phyloP scores from a whole-genome alignment of 2,888 invertebrate genomes.

The Philereme transversata region DNA sequence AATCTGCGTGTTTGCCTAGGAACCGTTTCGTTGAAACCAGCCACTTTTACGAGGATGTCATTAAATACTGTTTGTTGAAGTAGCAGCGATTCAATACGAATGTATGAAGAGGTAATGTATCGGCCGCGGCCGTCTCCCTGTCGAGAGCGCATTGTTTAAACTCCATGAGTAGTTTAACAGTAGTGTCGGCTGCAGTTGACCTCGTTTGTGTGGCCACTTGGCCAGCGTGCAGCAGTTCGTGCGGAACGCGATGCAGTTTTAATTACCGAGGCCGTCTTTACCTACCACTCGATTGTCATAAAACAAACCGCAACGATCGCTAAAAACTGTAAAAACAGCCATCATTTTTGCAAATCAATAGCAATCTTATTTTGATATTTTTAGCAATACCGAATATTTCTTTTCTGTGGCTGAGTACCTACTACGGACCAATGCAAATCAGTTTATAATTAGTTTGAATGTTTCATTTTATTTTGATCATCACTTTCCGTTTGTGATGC shows the following conservation, averaged over 20 bases:
- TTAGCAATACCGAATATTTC: no score
- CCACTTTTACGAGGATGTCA: conserved; percentile 57
- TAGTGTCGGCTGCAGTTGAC: conserved; percentile 55
- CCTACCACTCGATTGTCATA: conserved; percentile 48
- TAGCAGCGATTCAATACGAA: conserved; percentile 43
- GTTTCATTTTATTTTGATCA: conserved; percentile 10
- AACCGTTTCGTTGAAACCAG: conserved; percentile 66
- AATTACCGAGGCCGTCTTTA: conserved; percentile 61
- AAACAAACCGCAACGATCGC: conserved; percentile 22
- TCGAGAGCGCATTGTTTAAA: conserved; percentile 49
- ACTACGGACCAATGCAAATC: conserved; percentile 12
- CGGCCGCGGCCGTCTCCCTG: conserved; percentile 42
- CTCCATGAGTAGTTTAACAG: conserved; percentile 49
- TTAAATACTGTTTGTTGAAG: conserved; percentile 56
- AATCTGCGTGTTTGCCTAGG: conserved; percentile 78
- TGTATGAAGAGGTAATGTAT: conserved; percentile 47
- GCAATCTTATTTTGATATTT: no score
- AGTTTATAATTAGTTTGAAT: conserved; percentile 12
- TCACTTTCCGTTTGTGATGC: conserved; percentile 7
- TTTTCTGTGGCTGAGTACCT: no score
- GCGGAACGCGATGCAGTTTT: conserved; percentile 72
- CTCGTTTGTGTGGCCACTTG: conserved; percentile 55
- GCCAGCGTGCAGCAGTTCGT: conserved; percentile 53
- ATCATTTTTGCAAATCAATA: no score
- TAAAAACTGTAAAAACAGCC: not conserved